Evolutionary conservation across 2,113 vertebrate species (phyloP), one percentile per base, ranked within the genome.

Genomic region (Prinia subflava): DNA sequence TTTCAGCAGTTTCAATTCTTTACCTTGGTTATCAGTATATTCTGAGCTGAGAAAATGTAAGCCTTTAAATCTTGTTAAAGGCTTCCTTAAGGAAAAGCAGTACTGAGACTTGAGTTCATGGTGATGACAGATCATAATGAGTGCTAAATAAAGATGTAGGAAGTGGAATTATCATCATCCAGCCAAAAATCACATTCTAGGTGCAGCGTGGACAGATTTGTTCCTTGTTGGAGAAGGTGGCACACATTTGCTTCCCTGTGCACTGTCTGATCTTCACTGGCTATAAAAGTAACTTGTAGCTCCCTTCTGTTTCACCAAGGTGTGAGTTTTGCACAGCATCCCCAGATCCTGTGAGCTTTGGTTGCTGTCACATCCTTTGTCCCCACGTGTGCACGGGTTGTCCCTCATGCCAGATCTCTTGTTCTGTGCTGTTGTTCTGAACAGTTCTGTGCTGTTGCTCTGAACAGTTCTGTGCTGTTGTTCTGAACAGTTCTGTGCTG

Each of bases 311-410:
- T 79, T 15, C 22, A 31, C 44, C 35, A 52, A 64, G 21, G 19
- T n/a, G 9, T 24, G 49, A 60, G 30, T 55, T 91, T 24, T 60
- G 28, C 42, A 28, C 41, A 47, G 13, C 10, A 10, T 33, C 41
- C 27, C 49, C 33, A 25, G 30, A 16, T 64, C 5, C 44, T 63
- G 6, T 21, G 31, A 37, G 39, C 23, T 44, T 1, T 11, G 15
- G 30, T 31, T 75, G 17, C 46, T 41, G 24, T 44, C 20, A 15
- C 60, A 39, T 62, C 31, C 35, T 64, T 76, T 70, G 41, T 47
- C 23, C 76, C 25, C 44, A 7, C 1, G 0, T n/a, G 44, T 64
- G 30, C 33, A 39, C 42, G 0, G 2, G 5, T 33, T 23, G 27
- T 33, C 23, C 50, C 67, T 83, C 27, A 3, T 42, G 42, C 33